Evolutionary conservation across 2,888 invertebrate genomes (phyloP).

Genomic region (Agrenia bidenticulata): DNA sequence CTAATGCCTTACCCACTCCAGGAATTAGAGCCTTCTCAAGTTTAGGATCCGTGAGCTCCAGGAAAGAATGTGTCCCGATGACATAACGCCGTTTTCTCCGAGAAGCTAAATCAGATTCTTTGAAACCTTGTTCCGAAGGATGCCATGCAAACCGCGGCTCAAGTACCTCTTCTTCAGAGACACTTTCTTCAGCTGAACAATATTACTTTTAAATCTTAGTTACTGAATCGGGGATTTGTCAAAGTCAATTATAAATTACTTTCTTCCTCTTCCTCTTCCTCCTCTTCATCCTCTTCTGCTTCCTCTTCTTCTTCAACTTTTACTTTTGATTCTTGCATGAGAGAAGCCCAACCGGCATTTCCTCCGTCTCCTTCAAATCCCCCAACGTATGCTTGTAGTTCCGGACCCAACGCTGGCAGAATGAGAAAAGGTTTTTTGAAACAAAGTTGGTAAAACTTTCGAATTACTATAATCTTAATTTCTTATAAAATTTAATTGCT

Average conservation of each 20-base stretch:
- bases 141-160: slow-evolving; percentile 18
- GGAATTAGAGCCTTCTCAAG: slow-evolving; percentile 39
- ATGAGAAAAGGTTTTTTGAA: too few relatives aligned
- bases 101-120: slow-evolving; percentile 30
- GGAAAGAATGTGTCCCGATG: slow-evolving; percentile 40
- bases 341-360: neutral
- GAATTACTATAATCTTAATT: too few relatives aligned
- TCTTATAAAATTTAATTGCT: too few relatives aligned
- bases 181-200: slow-evolving; percentile 36
- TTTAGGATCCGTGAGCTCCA: slow-evolving; percentile 38
- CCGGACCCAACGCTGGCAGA: neutral
- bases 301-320: slow-evolving; percentile 2
- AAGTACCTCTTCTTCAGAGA: neutral
- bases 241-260: too few relatives aligned
- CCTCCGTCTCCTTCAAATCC: neutral
- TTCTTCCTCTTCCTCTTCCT: too few relatives aligned
- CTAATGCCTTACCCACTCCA: neutral
- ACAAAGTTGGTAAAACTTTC: neutral
- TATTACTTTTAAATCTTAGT: too few relatives aligned
- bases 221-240: too few relatives aligned
- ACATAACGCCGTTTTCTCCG: slow-evolving; percentile 36
- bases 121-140: slow-evolving; percentile 25
- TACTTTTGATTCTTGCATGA: neutral
- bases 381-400: slow-evolving; percentile 6
- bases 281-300: neutral